A percentile compares a stretch with the other conserved stretches of the same genome.
phyloP scores from a whole-genome alignment of 35 echinoderm and acorn worm species.

The Apostichopus parvimensis region DNA sequence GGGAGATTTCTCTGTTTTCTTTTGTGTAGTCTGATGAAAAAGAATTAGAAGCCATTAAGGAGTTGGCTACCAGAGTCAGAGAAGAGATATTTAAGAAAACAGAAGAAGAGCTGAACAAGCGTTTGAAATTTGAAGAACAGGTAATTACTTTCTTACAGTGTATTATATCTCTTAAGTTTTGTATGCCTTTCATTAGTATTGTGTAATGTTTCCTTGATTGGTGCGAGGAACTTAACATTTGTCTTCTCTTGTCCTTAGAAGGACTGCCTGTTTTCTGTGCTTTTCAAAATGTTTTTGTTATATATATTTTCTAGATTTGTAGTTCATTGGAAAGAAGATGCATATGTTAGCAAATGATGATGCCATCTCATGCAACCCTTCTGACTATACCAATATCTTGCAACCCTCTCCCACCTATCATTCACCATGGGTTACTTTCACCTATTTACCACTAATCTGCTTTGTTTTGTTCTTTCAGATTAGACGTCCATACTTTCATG shows the following conservation, averaged over 20 bases:
- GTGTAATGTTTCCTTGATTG: not conserved
- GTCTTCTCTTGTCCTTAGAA: not conserved
- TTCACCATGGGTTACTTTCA: too few relatives aligned
- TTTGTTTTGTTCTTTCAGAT: slow-evolving; percentile 61
- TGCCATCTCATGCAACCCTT: too few relatives aligned
- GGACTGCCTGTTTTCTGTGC: too few relatives aligned
- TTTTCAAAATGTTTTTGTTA: too few relatives aligned
- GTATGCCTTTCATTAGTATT: not conserved
- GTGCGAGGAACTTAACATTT: not conserved
- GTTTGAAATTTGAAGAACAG: slow-evolving; percentile 89
- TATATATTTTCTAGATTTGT: too few relatives aligned
- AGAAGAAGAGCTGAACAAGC: slow-evolving; percentile 88
- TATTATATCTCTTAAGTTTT: too few relatives aligned
- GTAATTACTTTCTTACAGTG: slow-evolving; percentile 44
- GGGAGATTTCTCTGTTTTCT: too few relatives aligned
- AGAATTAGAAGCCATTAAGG: slow-evolving; percentile 76
- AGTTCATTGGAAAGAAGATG: too few relatives aligned
- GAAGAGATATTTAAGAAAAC: slow-evolving; percentile 73
- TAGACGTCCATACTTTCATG: slow-evolving; percentile 96
- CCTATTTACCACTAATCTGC: too few relatives aligned
- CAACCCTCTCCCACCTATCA: too few relatives aligned
- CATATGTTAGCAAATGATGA: too few relatives aligned
- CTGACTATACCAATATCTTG: too few relatives aligned
- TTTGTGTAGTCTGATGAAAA: slow-evolving; percentile 56
- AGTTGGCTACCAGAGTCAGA: slow-evolving; percentile 77